A percentile compares a stretch with the other conserved stretches of the same genome.
phyloP scores from a whole-genome alignment of 2,113 vertebrate species.

The Meles meles region DNA sequence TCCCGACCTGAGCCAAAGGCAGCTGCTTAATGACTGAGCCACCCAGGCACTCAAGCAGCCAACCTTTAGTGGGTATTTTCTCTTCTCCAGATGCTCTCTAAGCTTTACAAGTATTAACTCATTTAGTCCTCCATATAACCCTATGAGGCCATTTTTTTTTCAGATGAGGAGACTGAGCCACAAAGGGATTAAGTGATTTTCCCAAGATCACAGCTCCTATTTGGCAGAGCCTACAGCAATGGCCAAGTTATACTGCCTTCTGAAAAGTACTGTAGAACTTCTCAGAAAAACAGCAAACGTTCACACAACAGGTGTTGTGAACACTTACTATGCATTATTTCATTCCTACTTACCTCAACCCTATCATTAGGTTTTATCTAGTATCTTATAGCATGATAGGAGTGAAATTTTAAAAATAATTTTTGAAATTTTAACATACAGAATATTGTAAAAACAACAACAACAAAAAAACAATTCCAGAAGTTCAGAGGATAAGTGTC shows the following conservation, averaged over 20 bases:
- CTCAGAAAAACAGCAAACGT: neutral
- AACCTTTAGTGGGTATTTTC: neutral
- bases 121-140: neutral
- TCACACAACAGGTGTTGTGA: neutral
- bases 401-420: slow-evolving; percentile 28
- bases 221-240: slow-evolving; percentile 8
- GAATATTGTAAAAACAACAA: neutral
- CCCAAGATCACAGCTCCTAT: neutral
- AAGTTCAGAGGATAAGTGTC: neutral
- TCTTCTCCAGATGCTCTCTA: neutral
- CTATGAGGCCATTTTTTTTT: neutral
- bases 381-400: neutral
- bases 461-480: neutral
- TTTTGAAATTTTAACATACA: slow-evolving; percentile 14
- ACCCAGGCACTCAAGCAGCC: neutral
- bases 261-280: neutral
- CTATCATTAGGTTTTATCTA: neutral
- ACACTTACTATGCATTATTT: neutral
- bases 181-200: neutral
- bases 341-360: neutral
- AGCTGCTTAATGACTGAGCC: too few relatives aligned
- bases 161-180: neutral
- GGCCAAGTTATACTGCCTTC: neutral
- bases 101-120: neutral
- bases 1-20: too few relatives aligned